phyloP scores from a whole-genome alignment of 2,113 vertebrate genomes.

The Octodon degus region DNA sequence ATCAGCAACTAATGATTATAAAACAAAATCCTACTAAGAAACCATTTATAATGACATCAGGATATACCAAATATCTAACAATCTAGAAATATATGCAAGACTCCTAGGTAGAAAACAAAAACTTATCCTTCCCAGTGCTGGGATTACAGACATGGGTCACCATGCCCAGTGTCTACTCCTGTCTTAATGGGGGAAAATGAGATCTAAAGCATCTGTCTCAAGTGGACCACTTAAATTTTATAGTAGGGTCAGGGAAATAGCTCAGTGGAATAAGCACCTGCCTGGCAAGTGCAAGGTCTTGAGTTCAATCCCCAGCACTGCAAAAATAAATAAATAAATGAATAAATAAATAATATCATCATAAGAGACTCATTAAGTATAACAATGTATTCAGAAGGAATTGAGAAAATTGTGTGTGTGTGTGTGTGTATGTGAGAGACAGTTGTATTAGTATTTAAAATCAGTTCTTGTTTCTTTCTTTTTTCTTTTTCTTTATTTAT shows the following conservation, averaged over 20 bases:
- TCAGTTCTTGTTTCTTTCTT: not conserved
- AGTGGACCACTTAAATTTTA: not conserved
- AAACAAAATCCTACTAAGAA: not conserved
- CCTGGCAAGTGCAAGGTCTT: too few relatives aligned
- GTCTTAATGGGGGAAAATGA: not conserved
- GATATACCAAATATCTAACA: not conserved
- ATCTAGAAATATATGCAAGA: constrained; percentile 5
- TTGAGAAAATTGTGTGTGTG: not conserved
- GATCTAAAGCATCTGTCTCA: not conserved
- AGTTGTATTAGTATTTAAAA: not conserved
- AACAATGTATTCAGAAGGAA: not conserved
- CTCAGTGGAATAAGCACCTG: too few relatives aligned
- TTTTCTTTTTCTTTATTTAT: too few relatives aligned
- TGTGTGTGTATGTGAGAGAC: not conserved
- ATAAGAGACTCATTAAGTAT: not conserved
- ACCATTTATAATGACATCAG: not conserved
- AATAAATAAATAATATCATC: not conserved
- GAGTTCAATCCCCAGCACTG: too few relatives aligned
- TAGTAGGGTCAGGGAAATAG: not conserved
- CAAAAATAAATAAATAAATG: not conserved
- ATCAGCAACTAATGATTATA: not conserved
- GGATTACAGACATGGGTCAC: not conserved
- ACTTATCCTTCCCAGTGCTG: not conserved
- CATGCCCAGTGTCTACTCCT: not conserved
- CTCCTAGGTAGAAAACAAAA: not conserved